Conservation (phyloP, 2,113 vertebrate species). For the Osmerus mordax region DNA sequence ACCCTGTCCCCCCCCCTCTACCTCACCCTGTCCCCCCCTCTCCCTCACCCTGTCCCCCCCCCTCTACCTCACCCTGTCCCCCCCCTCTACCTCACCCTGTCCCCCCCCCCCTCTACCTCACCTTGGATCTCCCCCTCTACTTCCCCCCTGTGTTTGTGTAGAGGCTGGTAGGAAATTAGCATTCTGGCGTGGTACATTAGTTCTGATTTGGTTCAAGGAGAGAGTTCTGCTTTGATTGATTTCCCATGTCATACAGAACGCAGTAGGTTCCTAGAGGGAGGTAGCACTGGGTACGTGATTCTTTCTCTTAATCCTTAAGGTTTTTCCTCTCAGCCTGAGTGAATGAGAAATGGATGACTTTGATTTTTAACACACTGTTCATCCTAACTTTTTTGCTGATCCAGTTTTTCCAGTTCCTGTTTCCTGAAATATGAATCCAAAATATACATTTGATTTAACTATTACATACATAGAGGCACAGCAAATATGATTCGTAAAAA, state of each 20-base stretch:
- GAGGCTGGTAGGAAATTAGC: conserved; percentile 58
- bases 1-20: conserved; percentile 12
- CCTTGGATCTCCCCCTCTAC: no score
- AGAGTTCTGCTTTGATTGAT: conserved; percentile 60
- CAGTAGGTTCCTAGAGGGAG: conserved; percentile 29
- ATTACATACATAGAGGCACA: no score
- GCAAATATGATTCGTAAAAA: no score
- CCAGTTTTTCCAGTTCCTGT: no score
- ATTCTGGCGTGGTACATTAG: conserved; percentile 53
- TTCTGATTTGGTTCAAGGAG: conserved; percentile 53
- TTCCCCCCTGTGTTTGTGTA: conserved; percentile 35
- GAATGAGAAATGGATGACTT: no score
- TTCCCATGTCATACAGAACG: conserved; percentile 46
- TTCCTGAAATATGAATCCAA: no score
- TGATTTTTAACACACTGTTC: no score
- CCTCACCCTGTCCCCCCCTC: not conserved
- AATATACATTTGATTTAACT: no score
- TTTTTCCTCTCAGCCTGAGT: no score
- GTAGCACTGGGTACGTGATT: conserved; percentile 1
- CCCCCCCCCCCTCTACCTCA: no score
- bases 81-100: conserved; percentile 7
- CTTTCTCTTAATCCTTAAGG: no score
- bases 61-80: conserved; percentile 3
- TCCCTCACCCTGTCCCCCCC: not conserved
- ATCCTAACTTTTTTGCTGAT: no score